A percentile compares a stretch with the other conserved stretches of the same genome.
phyloP scores from a whole-genome alignment of 2,797 vertebrate genomes.

The Sardinella longiceps region DNA sequence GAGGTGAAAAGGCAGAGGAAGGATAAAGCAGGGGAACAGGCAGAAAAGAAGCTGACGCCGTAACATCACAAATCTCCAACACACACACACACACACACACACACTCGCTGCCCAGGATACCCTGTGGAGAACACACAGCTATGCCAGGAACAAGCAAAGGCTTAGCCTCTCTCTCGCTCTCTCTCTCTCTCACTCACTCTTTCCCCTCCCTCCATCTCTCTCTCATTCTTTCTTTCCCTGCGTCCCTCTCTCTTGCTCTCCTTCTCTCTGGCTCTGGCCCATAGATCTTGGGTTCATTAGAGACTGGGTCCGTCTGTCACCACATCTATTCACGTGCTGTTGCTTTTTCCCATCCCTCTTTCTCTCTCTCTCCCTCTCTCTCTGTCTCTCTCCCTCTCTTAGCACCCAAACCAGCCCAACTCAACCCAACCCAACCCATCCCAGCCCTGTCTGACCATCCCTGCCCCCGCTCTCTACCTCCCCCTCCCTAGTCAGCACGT shows the following conservation, averaged over 20 bases:
- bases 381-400: not conserved
- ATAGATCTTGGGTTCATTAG: not conserved
- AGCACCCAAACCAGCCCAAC: not conserved
- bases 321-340: not conserved
- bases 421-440: not conserved
- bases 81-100: not conserved
- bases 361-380: not conserved
- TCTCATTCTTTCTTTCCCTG: not conserved
- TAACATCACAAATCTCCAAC: not conserved
- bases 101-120: not conserved
- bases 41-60: conserved; percentile 15
- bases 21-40: not conserved
- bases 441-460: not conserved
- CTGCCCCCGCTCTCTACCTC: conserved; percentile 30
- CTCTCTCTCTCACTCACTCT: conserved; percentile 20
- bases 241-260: conserved; percentile 28
- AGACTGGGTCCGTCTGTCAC: not conserved
- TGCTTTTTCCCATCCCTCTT: not conserved
- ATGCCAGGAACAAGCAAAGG: not conserved
- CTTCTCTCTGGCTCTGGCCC: not conserved
- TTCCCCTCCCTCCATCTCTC: not conserved
- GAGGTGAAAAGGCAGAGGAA: not conserved
- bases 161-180: conserved; percentile 24
- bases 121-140: not conserved
- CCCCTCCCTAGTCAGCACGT: conserved; percentile 64